Percentiles rank a stretch among this genome's conserved stretches.
phyloP scores from a whole-genome alignment of 2,113 vertebrate species.

The Taxidea taxus region DNA sequence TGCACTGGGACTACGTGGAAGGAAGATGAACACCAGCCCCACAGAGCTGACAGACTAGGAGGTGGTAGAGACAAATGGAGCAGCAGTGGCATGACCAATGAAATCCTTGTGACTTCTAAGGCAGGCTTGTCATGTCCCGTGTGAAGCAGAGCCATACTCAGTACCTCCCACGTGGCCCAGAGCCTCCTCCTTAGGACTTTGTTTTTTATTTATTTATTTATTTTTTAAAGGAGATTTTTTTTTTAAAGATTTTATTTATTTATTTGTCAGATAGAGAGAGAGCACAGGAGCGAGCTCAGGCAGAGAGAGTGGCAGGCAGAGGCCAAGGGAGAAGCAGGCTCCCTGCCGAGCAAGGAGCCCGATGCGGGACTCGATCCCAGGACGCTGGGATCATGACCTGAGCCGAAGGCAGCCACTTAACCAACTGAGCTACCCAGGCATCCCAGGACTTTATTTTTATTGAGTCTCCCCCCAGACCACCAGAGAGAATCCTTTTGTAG shows the following conservation, averaged over 20 bases:
- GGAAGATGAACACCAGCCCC: neutral
- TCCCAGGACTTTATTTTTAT: neutral
- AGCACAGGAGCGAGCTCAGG: too few species aligned
- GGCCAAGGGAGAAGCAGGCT: too few species aligned
- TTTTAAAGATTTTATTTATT: too few species aligned
- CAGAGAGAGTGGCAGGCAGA: too few species aligned
- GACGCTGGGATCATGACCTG: too few species aligned
- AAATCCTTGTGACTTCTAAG: neutral
- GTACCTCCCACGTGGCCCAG: neutral
- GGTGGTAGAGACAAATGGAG: neutral
- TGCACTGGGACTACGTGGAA: rapidly evolving
- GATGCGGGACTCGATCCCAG: too few species aligned
- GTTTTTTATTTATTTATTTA: too few species aligned
- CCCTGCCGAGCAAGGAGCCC: too few species aligned
- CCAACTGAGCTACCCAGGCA: too few species aligned
- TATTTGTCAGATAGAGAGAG: too few species aligned
- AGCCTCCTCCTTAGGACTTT: neutral
- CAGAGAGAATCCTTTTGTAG: neutral
- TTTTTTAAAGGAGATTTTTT: too few species aligned
- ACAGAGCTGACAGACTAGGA: neutral
- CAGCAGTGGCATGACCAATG: neutral
- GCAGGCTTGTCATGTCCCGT: neutral
- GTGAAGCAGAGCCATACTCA: neutral
- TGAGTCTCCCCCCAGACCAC: neutral
- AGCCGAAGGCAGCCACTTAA: too few species aligned